phyloP scores from a whole-genome alignment of 2,113 vertebrate species.

The Glaucidium brasilianum region DNA sequence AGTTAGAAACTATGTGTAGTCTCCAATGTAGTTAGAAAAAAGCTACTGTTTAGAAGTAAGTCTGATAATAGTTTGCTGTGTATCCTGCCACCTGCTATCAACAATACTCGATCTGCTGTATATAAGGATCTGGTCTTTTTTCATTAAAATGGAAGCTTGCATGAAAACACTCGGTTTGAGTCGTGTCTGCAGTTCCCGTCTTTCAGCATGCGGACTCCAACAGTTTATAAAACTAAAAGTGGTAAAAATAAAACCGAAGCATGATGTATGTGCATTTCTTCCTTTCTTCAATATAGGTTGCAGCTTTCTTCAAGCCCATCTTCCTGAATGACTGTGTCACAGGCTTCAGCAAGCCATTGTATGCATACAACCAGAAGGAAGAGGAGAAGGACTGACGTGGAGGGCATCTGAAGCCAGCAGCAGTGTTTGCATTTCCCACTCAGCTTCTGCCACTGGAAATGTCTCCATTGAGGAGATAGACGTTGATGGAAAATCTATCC shows the following conservation, averaged over 20 bases:
- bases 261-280: background rate
- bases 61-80: no score
- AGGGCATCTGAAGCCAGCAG: conserved; percentile 89
- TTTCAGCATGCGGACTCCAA: no score
- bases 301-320: conserved; percentile 85
- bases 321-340: conserved; percentile 84
- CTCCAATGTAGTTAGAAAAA: no score
- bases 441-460: conserved; percentile 85
- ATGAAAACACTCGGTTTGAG: no score
- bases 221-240: background rate
- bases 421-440: conserved; percentile 86
- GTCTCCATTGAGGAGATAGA: conserved; percentile 87
- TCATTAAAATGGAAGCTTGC: no score
- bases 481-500: conserved; percentile 89
- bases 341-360: conserved; percentile 83
- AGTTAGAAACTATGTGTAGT: no score
- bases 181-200: no score
- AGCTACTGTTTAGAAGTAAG: no score
- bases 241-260: background rate
- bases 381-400: conserved; percentile 85
- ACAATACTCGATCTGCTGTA: no score
- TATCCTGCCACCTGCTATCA: no score
- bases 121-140: no score
- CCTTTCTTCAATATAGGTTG: conserved; percentile 67
- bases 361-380: conserved; percentile 82